A percentile compares a stretch with the other conserved stretches of the same genome.
phyloP scores from a whole-genome alignment of 1,140 invertebrate genomes.

The Neodiprion pinetum region DNA sequence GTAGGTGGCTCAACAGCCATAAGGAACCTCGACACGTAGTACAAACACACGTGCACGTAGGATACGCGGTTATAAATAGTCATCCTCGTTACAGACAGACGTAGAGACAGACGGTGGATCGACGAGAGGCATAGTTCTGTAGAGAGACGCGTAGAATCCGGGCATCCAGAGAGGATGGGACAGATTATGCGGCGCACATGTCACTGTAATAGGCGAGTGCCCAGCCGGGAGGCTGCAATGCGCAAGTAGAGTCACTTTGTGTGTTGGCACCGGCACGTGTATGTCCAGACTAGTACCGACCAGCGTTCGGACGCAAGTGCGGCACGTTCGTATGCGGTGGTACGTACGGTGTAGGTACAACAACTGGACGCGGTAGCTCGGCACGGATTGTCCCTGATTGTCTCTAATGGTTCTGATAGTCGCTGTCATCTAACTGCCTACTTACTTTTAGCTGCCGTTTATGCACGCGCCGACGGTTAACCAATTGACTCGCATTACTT shows the following conservation, averaged over 20 bases:
- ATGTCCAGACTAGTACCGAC: neutral
- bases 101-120: neutral
- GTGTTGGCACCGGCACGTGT: neutral
- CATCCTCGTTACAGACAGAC: neutral
- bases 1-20: neutral
- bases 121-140: neutral
- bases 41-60: neutral
- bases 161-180: slow-evolving; percentile 42
- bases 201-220: slow-evolving; percentile 43
- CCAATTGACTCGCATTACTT: slow-evolving; percentile 30
- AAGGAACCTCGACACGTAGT: too few species aligned
- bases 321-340: slow-evolving; percentile 12
- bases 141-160: neutral
- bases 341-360: too few species aligned
- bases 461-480: slow-evolving; percentile 40
- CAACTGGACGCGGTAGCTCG: slow-evolving; percentile 6
- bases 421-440: slow-evolving; percentile 45
- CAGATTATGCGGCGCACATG: slow-evolving; percentile 47
- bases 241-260: neutral
- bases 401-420: slow-evolving; percentile 46
- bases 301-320: too few species aligned
- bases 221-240: neutral
- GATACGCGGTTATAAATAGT: neutral
- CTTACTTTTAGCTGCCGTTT: slow-evolving; percentile 38
- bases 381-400: slow-evolving; percentile 49